Conservation (phyloP, 2,113 vertebrate species). For the Atrichornis clamosus region DNA sequence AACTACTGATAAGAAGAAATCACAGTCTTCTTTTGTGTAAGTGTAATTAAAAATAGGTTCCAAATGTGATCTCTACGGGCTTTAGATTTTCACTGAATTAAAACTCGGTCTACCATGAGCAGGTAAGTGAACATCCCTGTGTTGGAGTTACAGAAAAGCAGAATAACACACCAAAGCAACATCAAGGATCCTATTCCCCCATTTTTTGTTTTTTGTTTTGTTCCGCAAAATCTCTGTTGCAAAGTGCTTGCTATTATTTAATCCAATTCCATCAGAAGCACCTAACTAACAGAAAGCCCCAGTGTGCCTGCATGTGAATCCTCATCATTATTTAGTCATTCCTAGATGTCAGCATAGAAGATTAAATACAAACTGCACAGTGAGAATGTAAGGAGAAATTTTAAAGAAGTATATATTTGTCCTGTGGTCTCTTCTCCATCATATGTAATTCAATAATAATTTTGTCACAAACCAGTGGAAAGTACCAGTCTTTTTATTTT, state of each 20-base stretch:
- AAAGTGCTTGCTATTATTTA: background rate
- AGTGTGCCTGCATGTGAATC: background rate
- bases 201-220: background rate
- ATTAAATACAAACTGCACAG: background rate
- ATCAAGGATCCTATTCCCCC: background rate
- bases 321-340: background rate
- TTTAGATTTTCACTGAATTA: background rate
- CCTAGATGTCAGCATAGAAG: background rate
- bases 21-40: background rate
- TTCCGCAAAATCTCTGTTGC: background rate
- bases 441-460: background rate
- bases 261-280: background rate
- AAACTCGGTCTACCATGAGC: background rate
- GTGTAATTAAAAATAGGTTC: background rate
- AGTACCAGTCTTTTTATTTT: background rate
- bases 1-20: background rate
- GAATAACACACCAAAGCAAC: background rate
- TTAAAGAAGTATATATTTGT: background rate
- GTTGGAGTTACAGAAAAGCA: background rate
- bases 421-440: background rate
- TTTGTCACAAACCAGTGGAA: background rate
- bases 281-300: background rate
- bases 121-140: background rate
- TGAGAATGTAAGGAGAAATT: background rate
- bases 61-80: background rate